A percentile compares a stretch with the other conserved stretches of the same genome.
phyloP scores from a whole-genome alignment of 1,140 invertebrate species.

The Lethrus apterus region DNA sequence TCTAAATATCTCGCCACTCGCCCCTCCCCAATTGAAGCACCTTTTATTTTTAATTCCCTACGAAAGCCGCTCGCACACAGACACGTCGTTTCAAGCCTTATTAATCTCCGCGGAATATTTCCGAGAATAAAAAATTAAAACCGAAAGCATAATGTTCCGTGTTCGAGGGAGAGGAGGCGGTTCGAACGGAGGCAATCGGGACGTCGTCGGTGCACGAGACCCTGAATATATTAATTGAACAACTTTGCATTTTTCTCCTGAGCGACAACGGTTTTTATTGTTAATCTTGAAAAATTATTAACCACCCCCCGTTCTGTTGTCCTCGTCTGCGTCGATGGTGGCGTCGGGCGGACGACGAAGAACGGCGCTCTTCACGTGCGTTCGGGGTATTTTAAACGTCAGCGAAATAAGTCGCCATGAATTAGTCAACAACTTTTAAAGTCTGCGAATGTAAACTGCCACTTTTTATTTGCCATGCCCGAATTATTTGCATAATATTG shows the following conservation, averaged over 20 bases:
- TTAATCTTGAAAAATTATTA: conserved; percentile 28
- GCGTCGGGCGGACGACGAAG: conserved; percentile 15
- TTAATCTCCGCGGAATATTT: conserved; percentile 36
- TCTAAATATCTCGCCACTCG: no score
- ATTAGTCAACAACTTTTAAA: conserved; percentile 39
- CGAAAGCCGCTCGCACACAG: no score
- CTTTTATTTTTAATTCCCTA: no score
- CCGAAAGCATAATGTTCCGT: conserved; percentile 34
- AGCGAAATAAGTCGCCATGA: conserved; percentile 33
- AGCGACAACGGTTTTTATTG: conserved; percentile 33
- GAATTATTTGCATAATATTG: conserved; percentile 38
- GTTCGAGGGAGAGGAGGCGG: conserved; percentile 17
- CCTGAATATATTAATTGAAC: conserved; percentile 37
- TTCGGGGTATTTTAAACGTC: conserved; percentile 14
- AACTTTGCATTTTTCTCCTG: conserved; percentile 33
- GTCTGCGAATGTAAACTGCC: conserved; percentile 37
- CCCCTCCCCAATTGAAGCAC: no score
- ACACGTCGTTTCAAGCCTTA: no score
- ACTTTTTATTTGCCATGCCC: conserved; percentile 35
- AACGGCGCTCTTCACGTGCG: conserved; percentile 13
- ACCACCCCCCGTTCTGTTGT: conserved; percentile 12
- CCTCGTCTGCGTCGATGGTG: conserved; percentile 2
- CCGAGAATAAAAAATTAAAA: conserved; percentile 38
- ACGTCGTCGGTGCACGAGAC: conserved; percentile 7
- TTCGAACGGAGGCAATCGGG: not conserved